Base-by-base conservation (phyloP, 2,888 invertebrate species). In the Muschampia plurimacula region DNA sequence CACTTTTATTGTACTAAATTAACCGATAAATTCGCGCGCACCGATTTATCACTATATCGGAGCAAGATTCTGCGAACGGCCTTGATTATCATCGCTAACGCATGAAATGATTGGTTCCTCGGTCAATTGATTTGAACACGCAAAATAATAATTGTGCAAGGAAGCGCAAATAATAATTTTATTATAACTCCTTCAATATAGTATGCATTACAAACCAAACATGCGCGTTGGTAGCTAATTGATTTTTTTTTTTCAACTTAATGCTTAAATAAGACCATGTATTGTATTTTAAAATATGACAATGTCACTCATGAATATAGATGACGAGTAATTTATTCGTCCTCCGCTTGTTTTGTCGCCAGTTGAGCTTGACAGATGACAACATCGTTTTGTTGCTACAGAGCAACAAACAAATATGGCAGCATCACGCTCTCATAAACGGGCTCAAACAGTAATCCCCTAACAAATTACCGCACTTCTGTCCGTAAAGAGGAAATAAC, bases 291-390 rank as follows among this genome's bases (percentile, higher is more conserved):
- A 83, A 81, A 85, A 81, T 82, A 82, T 83, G 81, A 77, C 80
- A 78, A 76, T 82, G 83, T 84, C 85, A 85, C 83, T 86, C 86
- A 88, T 91, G 90, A 90, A 89, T 90, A 90, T 87, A 89, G 88
- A 91, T 89, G 89, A 87, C 86, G 81, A 84, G 84, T 89, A 87
- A 91, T 91, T 87, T 88, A 87, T 89, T 85, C 81, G 83, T 84
- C 84, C 84, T 85, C 87, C 87, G 88, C 88, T 87, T 88, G 87
- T 86, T 85, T 85, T 90, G 90, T 90, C 89, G 86, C 87, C 86
- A 82, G 89, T 90, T 91, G 89, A 92, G 92, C 92, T 84, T 92
- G 92, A 92, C 89, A 87, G 90, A 92, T 91, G 89, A 87, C 85
- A 84, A 81, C 83, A 82, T 82, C 82, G 86, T 84, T 86, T 86